Percentiles rank a stretch among this genome's conserved stretches.
Evolutionary conservation across 2,888 invertebrate genomes (phyloP).

Genomic region (Hermodice carunculata): DNA sequence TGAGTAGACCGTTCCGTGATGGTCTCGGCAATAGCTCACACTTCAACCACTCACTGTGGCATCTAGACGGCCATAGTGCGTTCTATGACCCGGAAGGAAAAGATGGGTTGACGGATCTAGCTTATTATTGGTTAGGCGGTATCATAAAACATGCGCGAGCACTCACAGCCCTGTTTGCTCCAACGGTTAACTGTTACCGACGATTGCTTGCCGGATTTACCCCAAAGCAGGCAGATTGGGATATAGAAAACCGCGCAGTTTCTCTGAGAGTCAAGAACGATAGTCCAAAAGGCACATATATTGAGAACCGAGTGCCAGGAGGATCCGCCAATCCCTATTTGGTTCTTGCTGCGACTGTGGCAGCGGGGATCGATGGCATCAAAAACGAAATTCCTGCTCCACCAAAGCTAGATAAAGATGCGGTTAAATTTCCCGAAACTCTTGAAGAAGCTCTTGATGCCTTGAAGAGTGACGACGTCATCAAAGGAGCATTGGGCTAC

Average conservation of each 20-base stretch:
- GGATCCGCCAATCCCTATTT: slow-evolving; percentile 35
- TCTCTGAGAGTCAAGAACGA: slow-evolving; percentile 29
- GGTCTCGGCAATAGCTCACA: slow-evolving; percentile 31
- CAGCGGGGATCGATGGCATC: slow-evolving; percentile 41
- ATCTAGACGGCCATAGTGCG: slow-evolving; percentile 15
- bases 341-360: slow-evolving; percentile 35
- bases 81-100: slow-evolving; percentile 20
- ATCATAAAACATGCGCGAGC: slow-evolving; percentile 37
- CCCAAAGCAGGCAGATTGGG: slow-evolving; percentile 36
- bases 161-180: slow-evolving; percentile 35
- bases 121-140: slow-evolving; percentile 39
- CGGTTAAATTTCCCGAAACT: too few relatives aligned
- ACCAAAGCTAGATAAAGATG: too few relatives aligned
- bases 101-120: slow-evolving; percentile 21
- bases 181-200: slow-evolving; percentile 44
- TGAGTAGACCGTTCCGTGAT: slow-evolving; percentile 26
- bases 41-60: slow-evolving; percentile 42
- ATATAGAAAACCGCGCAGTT: slow-evolving; percentile 32
- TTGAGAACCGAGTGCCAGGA: slow-evolving; percentile 38
- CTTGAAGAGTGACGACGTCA: too few relatives aligned
- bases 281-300: slow-evolving; percentile 12
- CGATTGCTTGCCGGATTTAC: slow-evolving; percentile 24
- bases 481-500: too few relatives aligned
- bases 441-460: too few relatives aligned
- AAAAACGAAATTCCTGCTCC: slow-evolving; percentile 11